These are phyloP conservation scores for Siniperca obscura DNA, from an alignment of 2,797 vertebrate species.

Conservation along the genomic window DNA sequence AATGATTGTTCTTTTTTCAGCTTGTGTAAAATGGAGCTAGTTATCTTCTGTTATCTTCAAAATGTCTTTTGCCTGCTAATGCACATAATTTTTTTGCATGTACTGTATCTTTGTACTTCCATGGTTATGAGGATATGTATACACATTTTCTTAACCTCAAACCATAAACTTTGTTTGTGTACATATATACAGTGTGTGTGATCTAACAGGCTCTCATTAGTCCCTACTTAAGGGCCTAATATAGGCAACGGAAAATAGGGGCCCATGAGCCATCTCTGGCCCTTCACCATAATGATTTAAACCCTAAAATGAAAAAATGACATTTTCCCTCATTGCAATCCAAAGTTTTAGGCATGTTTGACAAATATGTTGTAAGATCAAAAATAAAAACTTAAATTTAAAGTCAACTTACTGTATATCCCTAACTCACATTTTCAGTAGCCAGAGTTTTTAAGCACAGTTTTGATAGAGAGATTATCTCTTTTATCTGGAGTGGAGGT, in stretches of 20 bases:
- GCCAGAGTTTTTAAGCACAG: background rate
- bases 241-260: rapidly evolving
- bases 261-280: background rate
- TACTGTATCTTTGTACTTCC: background rate
- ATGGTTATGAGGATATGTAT: background rate
- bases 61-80: background rate
- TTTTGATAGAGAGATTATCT: background rate
- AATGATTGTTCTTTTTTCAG: slow-evolving; percentile 41
- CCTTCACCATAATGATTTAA: background rate
- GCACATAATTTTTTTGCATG: background rate
- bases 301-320: background rate
- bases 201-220: background rate
- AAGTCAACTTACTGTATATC: background rate
- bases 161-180: background rate
- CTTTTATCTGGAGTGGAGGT: background rate
- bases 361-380: background rate
- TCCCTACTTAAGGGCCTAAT: background rate
- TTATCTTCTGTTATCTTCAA: background rate
- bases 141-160: background rate
- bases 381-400: background rate
- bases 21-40: slow-evolving; percentile 18
- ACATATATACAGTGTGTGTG: background rate
- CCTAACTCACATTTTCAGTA: background rate
- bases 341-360: background rate
- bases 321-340: background rate